phyloP scores from a whole-genome alignment of 2,113 vertebrate species.

The Calypte anna region DNA sequence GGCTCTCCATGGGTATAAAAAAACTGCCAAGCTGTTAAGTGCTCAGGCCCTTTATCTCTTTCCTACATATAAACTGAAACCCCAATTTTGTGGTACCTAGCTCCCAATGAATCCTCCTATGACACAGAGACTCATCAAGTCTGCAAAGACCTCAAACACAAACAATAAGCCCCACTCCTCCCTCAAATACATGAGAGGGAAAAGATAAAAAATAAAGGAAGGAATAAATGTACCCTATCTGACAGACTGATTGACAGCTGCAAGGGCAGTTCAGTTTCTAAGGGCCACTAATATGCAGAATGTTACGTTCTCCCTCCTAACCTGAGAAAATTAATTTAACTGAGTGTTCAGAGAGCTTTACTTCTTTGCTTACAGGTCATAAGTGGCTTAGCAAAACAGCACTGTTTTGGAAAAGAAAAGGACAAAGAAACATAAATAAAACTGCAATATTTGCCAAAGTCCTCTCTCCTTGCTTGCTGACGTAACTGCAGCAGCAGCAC shows the following conservation, averaged over 20 bases:
- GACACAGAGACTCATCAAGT: neutral
- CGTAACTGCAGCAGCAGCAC: neutral
- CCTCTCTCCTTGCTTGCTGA: neutral
- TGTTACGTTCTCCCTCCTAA: neutral
- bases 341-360: neutral
- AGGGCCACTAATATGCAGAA: neutral
- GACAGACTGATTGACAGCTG: neutral
- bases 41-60: neutral
- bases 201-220: neutral
- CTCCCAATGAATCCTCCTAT: neutral
- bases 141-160: neutral
- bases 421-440: neutral
- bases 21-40: neutral
- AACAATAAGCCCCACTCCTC: neutral
- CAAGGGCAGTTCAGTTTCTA: neutral
- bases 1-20: neutral
- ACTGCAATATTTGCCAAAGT: neutral
- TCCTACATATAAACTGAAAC: neutral
- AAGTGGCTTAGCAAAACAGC: neutral
- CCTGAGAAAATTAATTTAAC: slow-evolving; percentile 16
- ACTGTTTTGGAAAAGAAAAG: neutral
- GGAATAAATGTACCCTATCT: neutral
- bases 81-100: neutral
- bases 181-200: neutral
- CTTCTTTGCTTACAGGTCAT: neutral